Evolutionary conservation across 2,797 vertebrate genomes (phyloP).

Genomic region (Astyanax mexicanus): DNA sequence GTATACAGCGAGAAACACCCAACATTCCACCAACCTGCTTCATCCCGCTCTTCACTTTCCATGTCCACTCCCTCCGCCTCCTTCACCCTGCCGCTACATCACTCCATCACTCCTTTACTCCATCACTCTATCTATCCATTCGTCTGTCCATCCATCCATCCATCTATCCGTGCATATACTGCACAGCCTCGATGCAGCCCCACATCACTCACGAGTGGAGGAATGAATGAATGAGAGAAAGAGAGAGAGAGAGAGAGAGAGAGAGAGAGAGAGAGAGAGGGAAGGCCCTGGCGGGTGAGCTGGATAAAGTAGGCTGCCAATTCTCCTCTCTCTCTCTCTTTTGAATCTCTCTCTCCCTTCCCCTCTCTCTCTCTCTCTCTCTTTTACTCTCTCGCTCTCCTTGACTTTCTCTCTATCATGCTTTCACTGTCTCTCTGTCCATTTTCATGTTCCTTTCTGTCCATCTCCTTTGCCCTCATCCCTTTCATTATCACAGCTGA

Average conservation of each 20-base stretch:
- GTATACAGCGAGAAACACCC: background rate
- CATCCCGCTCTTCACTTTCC: slow-evolving; percentile 28
- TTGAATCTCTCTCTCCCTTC: background rate
- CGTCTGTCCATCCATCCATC: slow-evolving; percentile 23
- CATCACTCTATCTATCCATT: too few species aligned
- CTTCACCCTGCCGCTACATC: slow-evolving; percentile 13
- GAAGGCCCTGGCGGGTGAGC: slow-evolving; percentile 33
- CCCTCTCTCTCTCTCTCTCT: slow-evolving; percentile 15
- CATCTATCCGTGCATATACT: background rate
- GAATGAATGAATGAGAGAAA: background rate
- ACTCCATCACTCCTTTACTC: slow-evolving; percentile 22
- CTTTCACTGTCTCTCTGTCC: background rate
- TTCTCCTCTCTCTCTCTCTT: slow-evolving; percentile 1
- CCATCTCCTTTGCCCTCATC: slow-evolving; percentile 7
- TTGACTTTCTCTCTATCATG: background rate
- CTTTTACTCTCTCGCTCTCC: slow-evolving; percentile 12
- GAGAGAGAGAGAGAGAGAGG: slow-evolving; percentile 12
- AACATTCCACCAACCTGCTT: slow-evolving; percentile 20
- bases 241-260: slow-evolving; percentile 18
- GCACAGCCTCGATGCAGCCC: slow-evolving; percentile 24
- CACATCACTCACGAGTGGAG: slow-evolving; percentile 11
- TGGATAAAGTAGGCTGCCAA: slow-evolving; percentile 37
- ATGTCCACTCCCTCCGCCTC: slow-evolving; percentile 22
- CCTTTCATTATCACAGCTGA: slow-evolving; percentile 43
- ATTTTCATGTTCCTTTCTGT: background rate